A percentile compares a stretch with the other conserved stretches of the same genome.
phyloP scores from a whole-genome alignment of 2,888 invertebrate species.

The Drosophila sordidapex region DNA sequence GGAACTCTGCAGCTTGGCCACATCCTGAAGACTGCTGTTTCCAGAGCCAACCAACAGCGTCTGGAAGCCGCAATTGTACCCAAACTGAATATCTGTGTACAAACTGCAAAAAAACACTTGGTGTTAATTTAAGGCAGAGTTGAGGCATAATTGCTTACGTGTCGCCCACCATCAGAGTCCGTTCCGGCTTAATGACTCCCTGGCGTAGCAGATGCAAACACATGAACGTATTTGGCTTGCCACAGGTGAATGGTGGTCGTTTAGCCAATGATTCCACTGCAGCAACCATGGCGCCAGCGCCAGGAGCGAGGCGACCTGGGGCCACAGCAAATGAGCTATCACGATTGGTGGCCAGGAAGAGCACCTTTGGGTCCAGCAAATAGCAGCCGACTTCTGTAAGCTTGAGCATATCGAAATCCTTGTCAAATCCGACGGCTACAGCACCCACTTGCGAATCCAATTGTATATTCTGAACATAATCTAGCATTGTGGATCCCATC shows the following conservation, averaged over 20 bases:
- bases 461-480: conserved; percentile 16
- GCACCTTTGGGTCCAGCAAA: conserved; percentile 29
- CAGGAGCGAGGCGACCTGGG: conserved; percentile 30
- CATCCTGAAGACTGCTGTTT: conserved; percentile 47
- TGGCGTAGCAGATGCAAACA: conserved; percentile 43
- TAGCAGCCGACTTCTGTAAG: conserved; percentile 52
- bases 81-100: conserved; percentile 60
- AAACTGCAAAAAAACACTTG: conserved; percentile 21
- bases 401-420: conserved; percentile 39
- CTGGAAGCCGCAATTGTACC: conserved; percentile 69
- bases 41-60: conserved; percentile 66
- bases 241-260: conserved; percentile 53
- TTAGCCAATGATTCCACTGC: conserved; percentile 43
- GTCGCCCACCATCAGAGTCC: conserved; percentile 65
- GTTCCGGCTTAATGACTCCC: conserved; percentile 53
- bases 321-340: conserved; percentile 32
- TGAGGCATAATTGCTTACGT: conserved; percentile 43
- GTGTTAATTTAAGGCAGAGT: neutral
- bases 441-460: conserved; percentile 60
- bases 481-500: conserved; percentile 3
- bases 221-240: conserved; percentile 60
- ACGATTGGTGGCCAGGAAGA: conserved; percentile 62
- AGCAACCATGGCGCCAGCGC: conserved; percentile 53
- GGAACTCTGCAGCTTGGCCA: conserved; percentile 34
- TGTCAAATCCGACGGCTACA: conserved; percentile 58